Conservation (phyloP, 2,888 invertebrate genomes). For the Amphipyra berbera region DNA sequence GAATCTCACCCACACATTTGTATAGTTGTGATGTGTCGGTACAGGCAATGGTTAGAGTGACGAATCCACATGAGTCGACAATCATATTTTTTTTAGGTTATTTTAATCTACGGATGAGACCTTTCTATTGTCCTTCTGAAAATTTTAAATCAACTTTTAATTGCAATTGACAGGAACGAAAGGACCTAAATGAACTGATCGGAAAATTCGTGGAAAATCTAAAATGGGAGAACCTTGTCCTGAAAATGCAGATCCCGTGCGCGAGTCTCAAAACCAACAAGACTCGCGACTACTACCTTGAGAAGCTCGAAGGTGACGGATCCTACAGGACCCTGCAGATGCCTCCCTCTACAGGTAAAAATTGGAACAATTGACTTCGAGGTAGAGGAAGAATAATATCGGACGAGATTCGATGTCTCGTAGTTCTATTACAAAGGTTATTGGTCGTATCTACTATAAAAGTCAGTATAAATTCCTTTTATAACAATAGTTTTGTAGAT, state of each 20-base stretch:
- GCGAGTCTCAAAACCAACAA: constrained; percentile 62
- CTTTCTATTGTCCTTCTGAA: background rate
- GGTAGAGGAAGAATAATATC: no score
- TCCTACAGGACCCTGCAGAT: constrained; percentile 79
- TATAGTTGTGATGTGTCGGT: no score
- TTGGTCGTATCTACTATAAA: no score
- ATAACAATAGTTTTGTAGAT: no score
- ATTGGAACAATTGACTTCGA: background rate
- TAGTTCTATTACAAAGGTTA: no score
- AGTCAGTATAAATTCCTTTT: no score
- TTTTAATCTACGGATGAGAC: no score
- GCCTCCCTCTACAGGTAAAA: constrained; percentile 71
- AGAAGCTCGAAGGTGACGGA: constrained; percentile 75
- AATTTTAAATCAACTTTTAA: background rate
- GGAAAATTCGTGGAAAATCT: constrained; percentile 76
- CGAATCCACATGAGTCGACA: no score
- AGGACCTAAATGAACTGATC: constrained; percentile 68
- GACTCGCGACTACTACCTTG: constrained; percentile 75
- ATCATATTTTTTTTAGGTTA: no score
- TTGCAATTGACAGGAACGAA: constrained; percentile 70
- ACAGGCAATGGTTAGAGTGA: no score
- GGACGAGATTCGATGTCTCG: no score
- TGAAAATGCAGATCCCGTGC: constrained; percentile 83
- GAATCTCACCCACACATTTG: background rate
- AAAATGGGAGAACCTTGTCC: constrained; percentile 74